These are phyloP conservation scores for Drosophila crucigera DNA, from an alignment of 2,888 invertebrate genomes.

Conservation along the genomic window DNA sequence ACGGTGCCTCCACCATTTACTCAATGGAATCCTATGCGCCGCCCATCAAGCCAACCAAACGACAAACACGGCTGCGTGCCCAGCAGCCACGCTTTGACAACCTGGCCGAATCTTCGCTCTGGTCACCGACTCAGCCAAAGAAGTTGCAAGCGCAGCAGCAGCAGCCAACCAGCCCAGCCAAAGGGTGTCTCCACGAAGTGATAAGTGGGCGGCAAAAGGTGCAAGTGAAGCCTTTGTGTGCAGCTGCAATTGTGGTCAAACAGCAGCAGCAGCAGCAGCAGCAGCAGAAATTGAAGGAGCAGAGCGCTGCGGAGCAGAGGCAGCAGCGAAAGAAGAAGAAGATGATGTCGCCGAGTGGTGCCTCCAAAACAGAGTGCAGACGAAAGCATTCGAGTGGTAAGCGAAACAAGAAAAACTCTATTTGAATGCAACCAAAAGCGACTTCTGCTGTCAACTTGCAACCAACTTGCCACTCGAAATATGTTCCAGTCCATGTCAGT, in stretches of 20 bases:
- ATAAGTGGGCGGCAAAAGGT: not conserved
- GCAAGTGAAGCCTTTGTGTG: not conserved
- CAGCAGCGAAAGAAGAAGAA: not conserved
- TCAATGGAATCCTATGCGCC: constrained; percentile 59
- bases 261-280: not conserved
- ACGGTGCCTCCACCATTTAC: constrained; percentile 35
- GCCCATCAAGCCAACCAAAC: constrained; percentile 33
- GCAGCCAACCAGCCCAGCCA: not conserved
- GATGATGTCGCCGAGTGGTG: not conserved
- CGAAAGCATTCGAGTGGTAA: constrained; percentile 4
- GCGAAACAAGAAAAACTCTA: constrained; percentile 1
- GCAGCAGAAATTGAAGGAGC: not conserved
- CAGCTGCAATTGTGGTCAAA: not conserved
- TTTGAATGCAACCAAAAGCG: not conserved
- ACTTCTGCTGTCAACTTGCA: too few species aligned
- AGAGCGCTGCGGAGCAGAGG: too few species aligned
- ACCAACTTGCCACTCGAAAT: too few species aligned
- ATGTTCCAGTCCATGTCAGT: too few species aligned
- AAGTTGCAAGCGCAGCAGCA: constrained; percentile 12
- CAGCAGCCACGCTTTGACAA: constrained; percentile 46
- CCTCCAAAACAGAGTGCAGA: constrained; percentile 1
- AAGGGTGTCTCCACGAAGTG: not conserved
- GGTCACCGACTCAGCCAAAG: constrained; percentile 4
- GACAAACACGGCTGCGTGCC: constrained; percentile 11
- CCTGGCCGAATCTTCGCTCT: constrained; percentile 21